phyloP scores from a whole-genome alignment of 2,888 invertebrate genomes.

The Eudasyphora cyanicolor region DNA sequence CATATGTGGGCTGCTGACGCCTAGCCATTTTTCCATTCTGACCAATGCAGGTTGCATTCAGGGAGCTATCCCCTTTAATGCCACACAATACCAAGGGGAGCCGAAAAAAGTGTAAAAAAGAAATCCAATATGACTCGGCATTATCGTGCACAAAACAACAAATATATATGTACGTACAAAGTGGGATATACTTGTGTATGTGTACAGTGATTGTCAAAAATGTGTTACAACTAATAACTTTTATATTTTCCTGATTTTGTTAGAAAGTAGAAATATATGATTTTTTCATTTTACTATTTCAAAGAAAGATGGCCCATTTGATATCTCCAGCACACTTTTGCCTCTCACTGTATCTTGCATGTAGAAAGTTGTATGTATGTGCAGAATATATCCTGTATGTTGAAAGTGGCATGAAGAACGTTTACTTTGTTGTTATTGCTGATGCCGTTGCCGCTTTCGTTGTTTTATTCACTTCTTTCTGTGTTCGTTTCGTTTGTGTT shows the following conservation, averaged over 20 bases:
- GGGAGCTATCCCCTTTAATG: background rate
- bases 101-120: slow-evolving; percentile 2
- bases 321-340: too few relatives aligned
- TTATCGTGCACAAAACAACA: slow-evolving; percentile 8
- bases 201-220: too few relatives aligned
- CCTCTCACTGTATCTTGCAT: background rate
- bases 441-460: slow-evolving; percentile 20
- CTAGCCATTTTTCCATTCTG: slow-evolving; percentile 18
- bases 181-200: background rate
- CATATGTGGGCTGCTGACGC: background rate
- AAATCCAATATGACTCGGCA: slow-evolving; percentile 21
- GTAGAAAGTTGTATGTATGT: background rate
- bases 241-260: too few relatives aligned
- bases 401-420: slow-evolving; percentile 59
- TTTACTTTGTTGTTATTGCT: slow-evolving; percentile 49
- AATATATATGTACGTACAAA: background rate
- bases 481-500: slow-evolving; percentile 64
- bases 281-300: too few relatives aligned
- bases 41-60: background rate
- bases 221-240: too few relatives aligned
- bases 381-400: slow-evolving; percentile 46
- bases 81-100: slow-evolving; percentile 29
- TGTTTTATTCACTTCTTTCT: slow-evolving; percentile 55
- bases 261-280: too few relatives aligned
- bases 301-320: too few relatives aligned